These are phyloP conservation scores for Andrena cerasifolii DNA, from an alignment of 1,140 invertebrate genomes.

Conservation along the genomic window DNA sequence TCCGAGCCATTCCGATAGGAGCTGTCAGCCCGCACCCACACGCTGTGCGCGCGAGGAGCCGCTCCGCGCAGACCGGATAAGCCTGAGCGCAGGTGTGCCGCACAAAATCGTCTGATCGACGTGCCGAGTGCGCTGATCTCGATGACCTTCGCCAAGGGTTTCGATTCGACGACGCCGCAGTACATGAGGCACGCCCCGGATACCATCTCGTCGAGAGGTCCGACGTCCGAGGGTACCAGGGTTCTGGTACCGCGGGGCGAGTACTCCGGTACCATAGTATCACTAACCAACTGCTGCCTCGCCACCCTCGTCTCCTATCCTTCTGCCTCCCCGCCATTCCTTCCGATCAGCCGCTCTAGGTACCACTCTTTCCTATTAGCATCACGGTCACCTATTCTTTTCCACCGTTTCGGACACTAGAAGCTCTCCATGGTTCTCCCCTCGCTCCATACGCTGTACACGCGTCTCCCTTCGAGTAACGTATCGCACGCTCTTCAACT, in stretches of 20 bases:
- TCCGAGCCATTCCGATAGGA: slow-evolving; percentile 70
- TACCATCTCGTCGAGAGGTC: slow-evolving; percentile 24
- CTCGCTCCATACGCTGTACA: no score
- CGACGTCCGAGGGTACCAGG: slow-evolving; percentile 22
- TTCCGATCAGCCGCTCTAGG: not conserved
- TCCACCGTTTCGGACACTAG: not conserved
- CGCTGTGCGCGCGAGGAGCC: slow-evolving; percentile 46
- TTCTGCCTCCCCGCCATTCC: not conserved
- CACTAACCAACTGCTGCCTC: no score
- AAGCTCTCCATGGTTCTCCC: not conserved
- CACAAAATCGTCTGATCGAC: slow-evolving; percentile 64
- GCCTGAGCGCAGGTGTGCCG: slow-evolving; percentile 67
- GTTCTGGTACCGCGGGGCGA: no score
- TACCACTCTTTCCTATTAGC: slow-evolving; percentile 7
- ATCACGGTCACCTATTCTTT: slow-evolving; percentile 3
- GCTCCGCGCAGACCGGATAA: slow-evolving; percentile 45
- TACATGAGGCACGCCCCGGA: slow-evolving; percentile 28
- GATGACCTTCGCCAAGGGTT: slow-evolving; percentile 56
- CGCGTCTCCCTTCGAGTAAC: no score
- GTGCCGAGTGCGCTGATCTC: slow-evolving; percentile 59
- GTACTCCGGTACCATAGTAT: no score
- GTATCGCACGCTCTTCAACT: not conserved
- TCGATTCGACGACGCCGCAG: slow-evolving; percentile 34
- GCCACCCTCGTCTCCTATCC: slow-evolving; percentile 16
- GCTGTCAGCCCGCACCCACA: slow-evolving; percentile 75